phyloP scores from a whole-genome alignment of 2,888 invertebrate genomes.

The Lasioglossum figueresi region DNA sequence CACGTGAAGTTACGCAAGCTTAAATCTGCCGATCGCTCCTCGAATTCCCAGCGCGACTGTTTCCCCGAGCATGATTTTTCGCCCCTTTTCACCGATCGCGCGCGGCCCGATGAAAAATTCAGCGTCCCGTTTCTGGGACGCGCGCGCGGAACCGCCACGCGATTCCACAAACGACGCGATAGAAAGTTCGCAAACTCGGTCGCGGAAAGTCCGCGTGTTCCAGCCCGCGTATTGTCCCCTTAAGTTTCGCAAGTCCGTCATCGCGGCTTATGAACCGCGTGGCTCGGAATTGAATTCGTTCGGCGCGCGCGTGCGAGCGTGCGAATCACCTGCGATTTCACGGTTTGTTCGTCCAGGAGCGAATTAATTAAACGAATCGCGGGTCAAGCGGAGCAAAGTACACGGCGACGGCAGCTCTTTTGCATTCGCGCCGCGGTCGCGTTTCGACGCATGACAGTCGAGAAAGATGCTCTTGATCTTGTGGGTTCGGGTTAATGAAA shows the following conservation, averaged over 20 bases:
- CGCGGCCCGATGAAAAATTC: background rate
- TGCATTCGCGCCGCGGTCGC: background rate
- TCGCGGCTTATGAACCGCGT: background rate
- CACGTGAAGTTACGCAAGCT: slow-evolving; percentile 63
- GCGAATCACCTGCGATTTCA: background rate
- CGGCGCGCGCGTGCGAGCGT: background rate
- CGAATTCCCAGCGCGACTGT: slow-evolving; percentile 21
- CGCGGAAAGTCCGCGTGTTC: background rate
- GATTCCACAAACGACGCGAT: background rate
- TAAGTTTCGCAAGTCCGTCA: background rate
- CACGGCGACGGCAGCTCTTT: background rate
- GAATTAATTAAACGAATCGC: background rate
- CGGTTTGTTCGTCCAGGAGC: background rate
- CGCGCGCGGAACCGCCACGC: background rate
- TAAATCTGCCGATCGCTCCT: slow-evolving; percentile 54
- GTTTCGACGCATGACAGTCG: slow-evolving; percentile 10
- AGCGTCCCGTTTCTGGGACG: background rate
- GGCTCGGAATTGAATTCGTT: background rate
- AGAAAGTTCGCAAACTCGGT: slow-evolving; percentile 8
- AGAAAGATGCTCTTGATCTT: slow-evolving; percentile 21
- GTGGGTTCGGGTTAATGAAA: background rate
- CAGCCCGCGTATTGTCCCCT: background rate
- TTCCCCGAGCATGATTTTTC: background rate
- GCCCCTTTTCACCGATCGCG: background rate
- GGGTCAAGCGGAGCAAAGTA: background rate